These are phyloP conservation scores for Rhinolophus ferrumequinum DNA, from an alignment of 2,113 vertebrate species.

Conservation along the genomic window DNA sequence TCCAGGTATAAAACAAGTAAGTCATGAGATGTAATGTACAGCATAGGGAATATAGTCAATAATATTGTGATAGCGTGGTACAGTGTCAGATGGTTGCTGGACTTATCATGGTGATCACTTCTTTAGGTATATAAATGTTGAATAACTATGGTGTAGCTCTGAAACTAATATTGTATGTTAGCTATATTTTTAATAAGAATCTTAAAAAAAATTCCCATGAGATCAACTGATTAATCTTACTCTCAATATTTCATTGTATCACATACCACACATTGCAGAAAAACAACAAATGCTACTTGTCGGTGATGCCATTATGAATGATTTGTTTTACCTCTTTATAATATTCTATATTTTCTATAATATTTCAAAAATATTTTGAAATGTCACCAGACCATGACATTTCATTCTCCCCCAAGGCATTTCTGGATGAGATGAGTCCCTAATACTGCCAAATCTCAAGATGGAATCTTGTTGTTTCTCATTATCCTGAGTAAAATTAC, in stretches of 20 bases:
- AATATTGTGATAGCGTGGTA: too few species aligned
- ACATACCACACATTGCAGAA: background rate
- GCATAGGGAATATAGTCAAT: too few species aligned
- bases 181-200: too few species aligned
- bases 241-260: background rate
- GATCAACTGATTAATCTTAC: background rate
- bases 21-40: too few species aligned
- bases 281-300: background rate
- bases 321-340: conserved; percentile 4
- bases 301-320: background rate
- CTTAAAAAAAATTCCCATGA: background rate
- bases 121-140: too few species aligned
- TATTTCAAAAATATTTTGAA: conserved; percentile 15
- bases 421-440: background rate
- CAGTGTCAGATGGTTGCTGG: too few species aligned
- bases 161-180: too few species aligned
- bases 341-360: background rate
- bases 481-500: background rate
- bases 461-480: background rate
- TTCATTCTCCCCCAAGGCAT: background rate
- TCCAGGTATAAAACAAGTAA: too few species aligned
- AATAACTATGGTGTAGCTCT: too few species aligned
- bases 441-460: background rate
- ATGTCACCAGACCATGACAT: background rate
- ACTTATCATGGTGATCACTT: too few species aligned